phyloP scores from a whole-genome alignment of 1,140 invertebrate genomes.

The Penaeus vannamei region DNA sequence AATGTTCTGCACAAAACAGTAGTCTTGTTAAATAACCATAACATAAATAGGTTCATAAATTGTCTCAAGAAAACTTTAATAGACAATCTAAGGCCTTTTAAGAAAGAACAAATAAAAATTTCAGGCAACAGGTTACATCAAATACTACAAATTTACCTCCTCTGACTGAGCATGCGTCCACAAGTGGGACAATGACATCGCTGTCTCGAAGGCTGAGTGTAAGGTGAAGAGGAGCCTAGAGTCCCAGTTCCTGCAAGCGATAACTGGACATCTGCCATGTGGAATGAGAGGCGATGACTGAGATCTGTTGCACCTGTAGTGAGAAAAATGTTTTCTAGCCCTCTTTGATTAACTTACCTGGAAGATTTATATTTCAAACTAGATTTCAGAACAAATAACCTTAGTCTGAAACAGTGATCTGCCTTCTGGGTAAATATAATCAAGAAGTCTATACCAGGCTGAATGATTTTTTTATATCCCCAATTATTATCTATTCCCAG shows the following conservation, averaged over 20 bases:
- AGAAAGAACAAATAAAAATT: neutral
- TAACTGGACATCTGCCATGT: conserved; percentile 48
- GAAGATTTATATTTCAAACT: no score
- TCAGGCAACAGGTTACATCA: no score
- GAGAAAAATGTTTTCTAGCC: neutral
- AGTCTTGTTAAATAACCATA: no score
- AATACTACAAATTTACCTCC: conserved; percentile 40
- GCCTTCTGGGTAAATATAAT: no score
- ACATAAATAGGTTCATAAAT: no score
- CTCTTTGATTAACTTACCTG: no score
- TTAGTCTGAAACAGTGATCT: no score
- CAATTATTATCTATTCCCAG: no score
- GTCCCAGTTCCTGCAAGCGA: conserved; percentile 41
- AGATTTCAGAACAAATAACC: no score
- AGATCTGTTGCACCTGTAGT: conserved; percentile 5
- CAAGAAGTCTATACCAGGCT: no score
- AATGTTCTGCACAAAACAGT: no score
- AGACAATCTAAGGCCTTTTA: neutral
- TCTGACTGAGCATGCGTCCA: conserved; percentile 60
- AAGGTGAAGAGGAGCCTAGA: conserved; percentile 39
- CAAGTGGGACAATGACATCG: conserved; percentile 58
- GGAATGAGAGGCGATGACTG: conserved; percentile 42
- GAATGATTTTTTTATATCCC: no score
- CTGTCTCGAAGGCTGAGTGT: conserved; percentile 62
- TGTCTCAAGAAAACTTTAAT: neutral